Base-by-base conservation (phyloP, 2,888 invertebrate genomes). In the Buathra laborator region DNA sequence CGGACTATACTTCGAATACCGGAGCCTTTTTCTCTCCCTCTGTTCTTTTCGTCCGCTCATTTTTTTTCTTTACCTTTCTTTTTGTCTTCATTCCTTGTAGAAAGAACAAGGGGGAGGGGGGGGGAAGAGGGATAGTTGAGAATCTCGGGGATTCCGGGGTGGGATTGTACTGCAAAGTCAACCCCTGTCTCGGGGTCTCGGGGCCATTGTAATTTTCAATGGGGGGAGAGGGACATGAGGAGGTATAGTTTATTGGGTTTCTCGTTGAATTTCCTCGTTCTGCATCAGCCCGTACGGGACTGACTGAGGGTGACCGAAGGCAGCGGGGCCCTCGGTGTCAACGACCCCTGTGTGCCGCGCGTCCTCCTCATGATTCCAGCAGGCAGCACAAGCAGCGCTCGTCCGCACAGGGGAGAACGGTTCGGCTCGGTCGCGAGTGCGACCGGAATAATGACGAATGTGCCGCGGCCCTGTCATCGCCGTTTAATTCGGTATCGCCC, bases 371-470 rank as follows among this genome's bases (percentile, higher is more conserved):
- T 62, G 48, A 77, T 48, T 83, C 76, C 46, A 51, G 48, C 66
- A 62, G 56, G 62, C 72, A 66, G 51, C 67, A 67, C 59, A 72
- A 62, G 59, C 29, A 53, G 43, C 37, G 14, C 71, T 53, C 19
- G 12, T 43, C 16, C 43, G 43, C n/a, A 59, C 44, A 46, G 16
- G 16, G 51, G 37, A 44, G 43, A 6, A 24, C 29, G 14, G 64
- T 75, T 48, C 37, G 12, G 64, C 43, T 53, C 66, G 16, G 10
- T 64, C 37, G 32, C 62, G 19, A 44, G 14, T 51, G 32, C 75
- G 70, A 76, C 70, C 81, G 76, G 76, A 76, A 81, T 81, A 81
- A 81, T 81, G 81, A 81, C 75, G 75, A 81, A 81, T 81, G 75
- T 70, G 51, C 12, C 16, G 48, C 56, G 56, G 56, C 51, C 70